Evolutionary conservation across 2,113 vertebrate genomes (phyloP), one percentile per base, ranked within the genome.

Genomic region (Limanda limanda): DNA sequence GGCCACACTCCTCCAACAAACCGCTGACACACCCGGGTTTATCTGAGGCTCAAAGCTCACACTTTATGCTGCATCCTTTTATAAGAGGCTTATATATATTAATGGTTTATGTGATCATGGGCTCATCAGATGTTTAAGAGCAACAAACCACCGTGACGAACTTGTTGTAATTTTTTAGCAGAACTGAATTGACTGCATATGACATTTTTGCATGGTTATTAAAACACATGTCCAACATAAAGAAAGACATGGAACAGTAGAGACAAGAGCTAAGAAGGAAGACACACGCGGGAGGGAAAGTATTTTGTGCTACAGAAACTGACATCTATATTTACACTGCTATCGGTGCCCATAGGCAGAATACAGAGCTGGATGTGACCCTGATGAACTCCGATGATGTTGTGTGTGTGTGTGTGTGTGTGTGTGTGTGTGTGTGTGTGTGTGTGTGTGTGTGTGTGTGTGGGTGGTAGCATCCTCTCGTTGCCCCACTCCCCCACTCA

Each of bases 381-480:
- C 52, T 12, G 17, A 63, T 79, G 79, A 88, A 74, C 82, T 78
- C 61, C 18, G 27, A 20, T 80, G 4, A 4, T 31, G 27, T 45
- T 67, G 51, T 61, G 64, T 62, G 45, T 14, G 15, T 80, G 78
- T 81, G 40, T 65, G 55, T 67, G 51, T 61, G 64, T 62, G 45
- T 14, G 20, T 58, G 59, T 66, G 45, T 51, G 55, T 56, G 40
- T 51, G 15, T 47, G 20, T 25, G 75, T 3, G 64, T 23, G 57
- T 5, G 10, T 1, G 78, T 21, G 87, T 87, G 25, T 27, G 25
- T 27, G 25, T 27, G 25, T 27, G 25, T 31, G 79, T 25, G 89
- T 88, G 84, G 89, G 90, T 65, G 92, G 86, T 71, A 65, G 73
- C 21, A 83, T 89, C 76, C 74, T 85, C 54, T 81, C 21, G 9